These are phyloP conservation scores for Cygnus atratus DNA, from an alignment of 2,113 vertebrate genomes.

Conservation along the genomic window DNA sequence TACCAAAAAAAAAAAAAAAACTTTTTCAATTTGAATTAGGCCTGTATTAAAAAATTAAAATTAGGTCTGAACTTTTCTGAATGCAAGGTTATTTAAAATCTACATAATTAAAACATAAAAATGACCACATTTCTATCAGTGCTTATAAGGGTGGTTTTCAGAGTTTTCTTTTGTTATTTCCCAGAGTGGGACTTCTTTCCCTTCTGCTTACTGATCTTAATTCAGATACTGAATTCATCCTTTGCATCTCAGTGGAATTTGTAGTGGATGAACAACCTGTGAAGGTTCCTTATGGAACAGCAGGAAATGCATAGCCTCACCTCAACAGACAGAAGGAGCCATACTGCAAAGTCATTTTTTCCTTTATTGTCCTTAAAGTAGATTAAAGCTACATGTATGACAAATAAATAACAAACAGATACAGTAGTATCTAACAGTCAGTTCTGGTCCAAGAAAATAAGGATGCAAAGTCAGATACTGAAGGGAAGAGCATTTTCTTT, in stretches of 20 bases:
- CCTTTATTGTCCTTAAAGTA: constrained; percentile 20
- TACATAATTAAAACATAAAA: not conserved
- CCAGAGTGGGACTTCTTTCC: not conserved
- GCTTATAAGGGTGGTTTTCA: not conserved
- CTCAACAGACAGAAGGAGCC: constrained; percentile 72
- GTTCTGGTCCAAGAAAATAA: not conserved
- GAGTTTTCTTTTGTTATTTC: not conserved
- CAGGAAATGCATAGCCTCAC: constrained; percentile 68
- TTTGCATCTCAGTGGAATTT: constrained; percentile 49
- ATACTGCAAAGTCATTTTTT: not conserved
- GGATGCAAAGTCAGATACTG: not conserved
- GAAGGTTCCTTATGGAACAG: constrained; percentile 56
- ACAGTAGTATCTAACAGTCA: not conserved
- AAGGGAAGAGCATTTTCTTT: not conserved
- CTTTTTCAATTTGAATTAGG: not conserved
- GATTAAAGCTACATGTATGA: not conserved
- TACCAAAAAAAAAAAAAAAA: not conserved
- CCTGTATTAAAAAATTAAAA: not conserved
- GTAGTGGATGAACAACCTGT: constrained; percentile 47
- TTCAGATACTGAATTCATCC: constrained; percentile 20
- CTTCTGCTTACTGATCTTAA: not conserved
- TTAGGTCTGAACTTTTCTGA: not conserved
- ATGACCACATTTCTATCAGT: not conserved
- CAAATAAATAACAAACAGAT: not conserved
- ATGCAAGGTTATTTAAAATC: not conserved